These are phyloP conservation scores for Heteromormyrus szaboi DNA, from an alignment of 2,797 vertebrate genomes.

Conservation along the genomic window DNA sequence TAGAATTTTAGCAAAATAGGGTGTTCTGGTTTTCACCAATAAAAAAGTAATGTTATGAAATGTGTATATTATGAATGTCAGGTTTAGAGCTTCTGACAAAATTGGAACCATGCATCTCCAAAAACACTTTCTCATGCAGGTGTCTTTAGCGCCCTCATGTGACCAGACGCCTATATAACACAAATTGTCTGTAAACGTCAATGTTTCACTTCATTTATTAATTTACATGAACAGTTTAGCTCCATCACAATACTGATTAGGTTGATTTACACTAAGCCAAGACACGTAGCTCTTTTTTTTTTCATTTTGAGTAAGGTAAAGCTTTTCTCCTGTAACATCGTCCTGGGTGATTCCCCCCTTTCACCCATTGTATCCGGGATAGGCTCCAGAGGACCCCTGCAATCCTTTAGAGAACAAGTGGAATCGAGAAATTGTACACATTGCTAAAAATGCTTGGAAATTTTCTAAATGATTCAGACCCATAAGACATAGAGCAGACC, in stretches of 20 bases:
- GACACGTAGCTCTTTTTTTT: neutral
- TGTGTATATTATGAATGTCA: neutral
- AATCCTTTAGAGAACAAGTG: neutral
- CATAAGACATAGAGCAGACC: neutral
- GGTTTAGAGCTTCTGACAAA: neutral
- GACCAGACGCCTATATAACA: neutral
- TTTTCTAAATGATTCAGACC: neutral
- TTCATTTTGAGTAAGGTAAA: neutral
- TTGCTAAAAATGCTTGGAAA: neutral
- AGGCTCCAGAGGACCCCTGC: neutral
- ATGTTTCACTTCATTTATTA: neutral
- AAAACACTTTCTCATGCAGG: neutral
- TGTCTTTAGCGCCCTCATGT: neutral
- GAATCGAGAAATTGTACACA: neutral
- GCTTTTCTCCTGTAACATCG: neutral
- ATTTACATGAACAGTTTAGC: neutral
- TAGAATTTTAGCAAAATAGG: neutral
- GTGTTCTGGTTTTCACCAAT: neutral
- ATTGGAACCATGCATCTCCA: neutral
- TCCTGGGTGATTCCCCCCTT: neutral
- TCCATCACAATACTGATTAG: neutral
- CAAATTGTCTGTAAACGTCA: neutral
- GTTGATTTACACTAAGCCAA: neutral
- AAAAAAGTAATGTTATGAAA: neutral
- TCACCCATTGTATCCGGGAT: neutral